These are phyloP conservation scores for Bimastos eiseni DNA, from an alignment of 2,888 invertebrate species.

Conservation along the genomic window DNA sequence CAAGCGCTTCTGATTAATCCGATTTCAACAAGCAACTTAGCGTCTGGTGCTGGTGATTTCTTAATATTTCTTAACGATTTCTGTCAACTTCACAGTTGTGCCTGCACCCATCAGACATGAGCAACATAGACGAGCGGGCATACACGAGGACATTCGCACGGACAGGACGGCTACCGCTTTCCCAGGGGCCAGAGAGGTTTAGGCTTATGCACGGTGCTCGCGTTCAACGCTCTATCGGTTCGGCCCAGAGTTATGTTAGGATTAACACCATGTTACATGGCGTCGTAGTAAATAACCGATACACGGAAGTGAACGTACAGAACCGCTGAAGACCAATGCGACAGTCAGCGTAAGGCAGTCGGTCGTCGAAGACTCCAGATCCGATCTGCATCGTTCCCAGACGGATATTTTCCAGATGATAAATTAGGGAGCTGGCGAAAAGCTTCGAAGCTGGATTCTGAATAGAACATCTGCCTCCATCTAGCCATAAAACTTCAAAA, in stretches of 20 bases:
- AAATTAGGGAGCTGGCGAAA: neutral
- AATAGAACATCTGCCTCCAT: conserved; percentile 5
- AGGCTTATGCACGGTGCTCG: neutral
- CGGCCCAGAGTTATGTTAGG: neutral
- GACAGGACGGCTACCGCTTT: neutral
- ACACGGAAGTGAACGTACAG: neutral
- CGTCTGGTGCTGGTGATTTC: neutral
- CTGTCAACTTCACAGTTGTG: neutral
- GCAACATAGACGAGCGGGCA: neutral
- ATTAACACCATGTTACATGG: conserved; percentile 4
- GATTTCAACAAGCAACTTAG: neutral
- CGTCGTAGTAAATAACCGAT: neutral
- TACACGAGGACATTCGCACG: neutral
- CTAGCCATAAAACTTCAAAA: conserved; percentile 1
- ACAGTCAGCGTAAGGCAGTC: neutral
- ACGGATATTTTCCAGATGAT: neutral
- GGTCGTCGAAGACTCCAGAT: neutral
- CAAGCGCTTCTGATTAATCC: neutral
- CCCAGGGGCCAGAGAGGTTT: neutral
- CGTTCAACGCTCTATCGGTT: neutral
- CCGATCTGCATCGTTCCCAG: neutral
- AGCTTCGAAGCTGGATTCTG: neutral
- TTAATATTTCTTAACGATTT: neutral
- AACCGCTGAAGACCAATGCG: neutral
- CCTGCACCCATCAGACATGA: neutral